Base-by-base conservation (phyloP, 2,888 invertebrate genomes). In the Ophraella communa region DNA sequence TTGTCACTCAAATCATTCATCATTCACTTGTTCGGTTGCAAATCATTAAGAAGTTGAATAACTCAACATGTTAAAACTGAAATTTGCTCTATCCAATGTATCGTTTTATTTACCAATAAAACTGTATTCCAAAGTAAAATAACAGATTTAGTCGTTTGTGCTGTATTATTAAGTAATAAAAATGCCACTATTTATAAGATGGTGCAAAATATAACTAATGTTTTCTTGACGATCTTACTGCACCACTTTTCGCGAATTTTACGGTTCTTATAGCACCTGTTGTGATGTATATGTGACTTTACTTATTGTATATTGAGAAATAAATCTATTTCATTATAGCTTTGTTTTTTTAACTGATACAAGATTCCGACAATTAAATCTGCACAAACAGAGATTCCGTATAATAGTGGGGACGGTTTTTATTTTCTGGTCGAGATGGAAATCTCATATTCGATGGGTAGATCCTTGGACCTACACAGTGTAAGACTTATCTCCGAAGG, bases 231-330 rank as follows among this genome's bases (percentile, higher is more conserved):
- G 44, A 62, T 56, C 61, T 66, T 64, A 35, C 62, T 64, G 67
- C 67, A 67, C 66, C 67, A 64, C 56, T 39, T 47, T 14, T 65
- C 65, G 62, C 63, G 14, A 64, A 35, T 35, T 60, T 64, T 21
- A 27, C 56, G 64, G 51, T 55, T 44, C 57, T 57, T 49, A n/a
- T n/a, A 61, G 67, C 70, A 68, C 70, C 62, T 35, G 53, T 70
- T 67, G 70, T 70, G 68, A 70, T 70, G 62, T 67, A 42, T 45
- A 56, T 65, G 69, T 67, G 67, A 67, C 67, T 67, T 68, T 56
- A 65, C 59, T 45, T 69, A 62, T 45, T 60, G 60, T 52, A 64
- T 45, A 60, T 53, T 54, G 27, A 58, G 58, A 60, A 64, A 62
- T 64, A 55, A 64, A 64, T 67, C 62, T 67, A 64, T 67, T 67